These are phyloP conservation scores for Anoplolepis gracilipes DNA, from an alignment of 1,140 invertebrate genomes.

Conservation along the genomic window DNA sequence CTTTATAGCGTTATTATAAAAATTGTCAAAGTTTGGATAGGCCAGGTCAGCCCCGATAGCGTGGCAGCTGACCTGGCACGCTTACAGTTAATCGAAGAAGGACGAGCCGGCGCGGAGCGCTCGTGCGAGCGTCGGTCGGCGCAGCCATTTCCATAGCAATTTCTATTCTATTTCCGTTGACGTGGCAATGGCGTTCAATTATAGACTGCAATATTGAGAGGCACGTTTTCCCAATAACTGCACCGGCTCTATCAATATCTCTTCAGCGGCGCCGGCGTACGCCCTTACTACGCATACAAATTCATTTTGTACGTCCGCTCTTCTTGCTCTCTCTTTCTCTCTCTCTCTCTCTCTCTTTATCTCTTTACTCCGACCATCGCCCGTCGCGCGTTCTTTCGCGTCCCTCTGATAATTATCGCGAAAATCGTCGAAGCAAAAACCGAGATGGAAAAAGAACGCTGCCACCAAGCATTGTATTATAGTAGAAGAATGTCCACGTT, in stretches of 20 bases:
- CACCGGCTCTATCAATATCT: constrained; percentile 68
- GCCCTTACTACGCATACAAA: constrained; percentile 47
- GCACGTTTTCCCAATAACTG: constrained; percentile 82
- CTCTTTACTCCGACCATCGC: not conserved
- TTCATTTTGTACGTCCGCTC: constrained; percentile 27
- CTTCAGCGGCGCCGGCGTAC: constrained; percentile 39
- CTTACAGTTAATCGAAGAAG: constrained; percentile 55
- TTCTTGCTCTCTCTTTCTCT: not conserved
- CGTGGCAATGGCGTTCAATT: constrained; percentile 82
- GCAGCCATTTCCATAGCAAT: constrained; percentile 78
- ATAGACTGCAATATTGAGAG: constrained; percentile 82
- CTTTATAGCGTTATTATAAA: constrained; percentile 20
- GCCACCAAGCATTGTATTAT: no score
- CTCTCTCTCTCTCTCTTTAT: no score
- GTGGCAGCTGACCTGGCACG: constrained; percentile 21
- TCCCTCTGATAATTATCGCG: constrained; percentile 45
- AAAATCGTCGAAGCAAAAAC: constrained; percentile 13
- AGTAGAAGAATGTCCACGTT: not conserved
- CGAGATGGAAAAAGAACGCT: not conserved
- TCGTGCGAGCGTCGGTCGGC: constrained; percentile 21
- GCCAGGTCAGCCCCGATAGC: not conserved
- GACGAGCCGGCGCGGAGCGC: constrained; percentile 1
- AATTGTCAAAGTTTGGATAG: constrained; percentile 29
- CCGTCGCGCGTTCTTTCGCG: not conserved
- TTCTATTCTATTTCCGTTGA: constrained; percentile 84